Percentiles rank a stretch among this genome's conserved stretches.
phyloP scores from a whole-genome alignment of 2,888 invertebrate species.

The Meteorus colon region DNA sequence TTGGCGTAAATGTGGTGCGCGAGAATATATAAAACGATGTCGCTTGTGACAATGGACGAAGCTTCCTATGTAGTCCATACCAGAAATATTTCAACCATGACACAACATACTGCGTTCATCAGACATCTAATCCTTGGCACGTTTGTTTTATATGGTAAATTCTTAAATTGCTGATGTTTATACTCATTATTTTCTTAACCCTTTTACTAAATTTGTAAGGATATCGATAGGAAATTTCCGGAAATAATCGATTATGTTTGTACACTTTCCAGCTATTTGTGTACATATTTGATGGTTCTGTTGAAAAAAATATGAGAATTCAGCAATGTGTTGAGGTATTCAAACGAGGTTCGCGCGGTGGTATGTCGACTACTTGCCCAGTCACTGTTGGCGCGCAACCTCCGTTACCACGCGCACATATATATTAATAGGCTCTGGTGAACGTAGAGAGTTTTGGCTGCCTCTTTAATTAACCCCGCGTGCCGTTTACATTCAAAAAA shows the following conservation, averaged over 20 bases:
- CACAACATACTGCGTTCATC: neutral
- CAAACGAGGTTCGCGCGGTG: constrained; percentile 35
- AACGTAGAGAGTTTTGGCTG: constrained; percentile 54
- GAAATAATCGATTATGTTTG: too few species aligned
- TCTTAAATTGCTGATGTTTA: neutral
- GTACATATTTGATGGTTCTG: neutral
- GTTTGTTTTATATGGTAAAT: neutral
- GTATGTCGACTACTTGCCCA: constrained; percentile 43
- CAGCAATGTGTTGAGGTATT: constrained; percentile 19
- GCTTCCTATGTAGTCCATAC: neutral
- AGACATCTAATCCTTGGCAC: neutral
- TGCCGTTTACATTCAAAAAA: constrained; percentile 56
- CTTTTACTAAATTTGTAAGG: too few species aligned
- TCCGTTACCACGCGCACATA: constrained; percentile 47
- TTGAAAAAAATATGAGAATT: neutral
- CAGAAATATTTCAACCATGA: neutral
- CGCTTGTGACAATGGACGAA: neutral
- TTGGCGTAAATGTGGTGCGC: neutral
- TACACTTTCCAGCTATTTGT: neutral
- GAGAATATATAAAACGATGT: constrained; percentile 11
- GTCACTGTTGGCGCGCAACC: constrained; percentile 37
- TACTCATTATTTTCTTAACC: too few species aligned
- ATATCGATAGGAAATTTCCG: too few species aligned
- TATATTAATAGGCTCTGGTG: constrained; percentile 55
- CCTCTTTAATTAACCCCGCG: constrained; percentile 67